These are phyloP conservation scores for Scaeva pyrastri DNA, from an alignment of 2,888 invertebrate species.

Conservation along the genomic window DNA sequence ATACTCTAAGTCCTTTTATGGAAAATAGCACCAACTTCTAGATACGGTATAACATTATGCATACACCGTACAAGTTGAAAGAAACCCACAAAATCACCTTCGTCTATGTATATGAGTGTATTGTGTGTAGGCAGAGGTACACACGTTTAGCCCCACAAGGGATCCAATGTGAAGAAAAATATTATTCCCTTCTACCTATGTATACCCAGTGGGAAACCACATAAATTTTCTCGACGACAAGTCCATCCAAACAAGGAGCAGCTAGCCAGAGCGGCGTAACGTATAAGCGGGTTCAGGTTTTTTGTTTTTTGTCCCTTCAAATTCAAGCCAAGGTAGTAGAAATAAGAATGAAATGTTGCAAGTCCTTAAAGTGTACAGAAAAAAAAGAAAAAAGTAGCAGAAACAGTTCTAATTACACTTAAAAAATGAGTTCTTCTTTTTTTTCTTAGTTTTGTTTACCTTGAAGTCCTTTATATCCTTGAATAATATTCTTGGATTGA, in stretches of 20 bases:
- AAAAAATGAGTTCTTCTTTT: neutral
- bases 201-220: conserved; percentile 63
- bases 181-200: conserved; percentile 50
- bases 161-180: conserved; percentile 62
- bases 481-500: neutral
- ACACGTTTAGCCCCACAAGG: conserved; percentile 38
- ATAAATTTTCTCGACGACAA: conserved; percentile 62
- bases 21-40: conserved; percentile 32
- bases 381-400: conserved; percentile 2
- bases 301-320: conserved; percentile 17
- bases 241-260: conserved; percentile 1
- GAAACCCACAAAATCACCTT: conserved; percentile 24
- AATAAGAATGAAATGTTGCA: conserved; percentile 28
- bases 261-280: no score
- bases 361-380: conserved; percentile 33
- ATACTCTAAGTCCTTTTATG: conserved; percentile 66
- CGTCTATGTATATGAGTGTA: neutral
- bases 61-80: conserved; percentile 8
- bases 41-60: conserved; percentile 1
- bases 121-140: neutral
- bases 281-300: conserved; percentile 4
- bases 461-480: neutral
- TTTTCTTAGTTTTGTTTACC: neutral
- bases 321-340: conserved; percentile 32
- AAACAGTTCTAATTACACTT: conserved; percentile 51